Base-by-base conservation (phyloP, 2,797 vertebrate species). In the Neomorphus geoffroyi region DNA sequence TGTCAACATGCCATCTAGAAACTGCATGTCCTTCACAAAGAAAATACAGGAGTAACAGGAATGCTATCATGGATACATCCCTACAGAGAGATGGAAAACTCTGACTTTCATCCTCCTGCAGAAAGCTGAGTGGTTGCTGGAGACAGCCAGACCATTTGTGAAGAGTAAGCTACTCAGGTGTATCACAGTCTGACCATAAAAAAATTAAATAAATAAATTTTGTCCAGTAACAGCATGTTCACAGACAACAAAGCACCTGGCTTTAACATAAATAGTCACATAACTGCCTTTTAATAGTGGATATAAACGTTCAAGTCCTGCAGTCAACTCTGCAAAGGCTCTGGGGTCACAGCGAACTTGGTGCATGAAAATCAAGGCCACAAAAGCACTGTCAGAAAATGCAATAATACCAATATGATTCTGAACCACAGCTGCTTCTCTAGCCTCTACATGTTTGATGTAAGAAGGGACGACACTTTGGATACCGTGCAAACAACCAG, bases 241-340 rank as follows among this genome's bases (percentile, higher is more conserved):
- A 82, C 41, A 65, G 74, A 56, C 83, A 92, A 64, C 74, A 92
- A 90, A 93, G 80, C 88, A 95, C 80, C 71, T 90, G 61, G 80
- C 37, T 89, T 23, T 65, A 85, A 77, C 62, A 91, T 60, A 64
- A 93, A 92, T 77, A 96, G 91, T 50, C 77, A 81, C n/a, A 26
- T 77, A 96, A 80, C 64, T 89, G 80, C 48, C 71, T 93, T 94
- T 94, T 87, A 92, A 92, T 77, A 74, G 86, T 74, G 74, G 48
- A 78, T 87, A 71, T 88, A 92, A 94, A 92, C 57, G 45, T 61
- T n/a, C 81, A 83, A 86, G 84, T 77, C 35, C 77, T 86, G 64
- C 82, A 81, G 37, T 58, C 0, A 0, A 75, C 66, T 80, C 72
- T 53, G 70, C 85, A 70, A 77, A 71, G 56, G 73, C 71, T 79